These are phyloP conservation scores for Diplogasteroides magnus DNA, from an alignment of 1,140 invertebrate genomes.

Conservation along the genomic window DNA sequence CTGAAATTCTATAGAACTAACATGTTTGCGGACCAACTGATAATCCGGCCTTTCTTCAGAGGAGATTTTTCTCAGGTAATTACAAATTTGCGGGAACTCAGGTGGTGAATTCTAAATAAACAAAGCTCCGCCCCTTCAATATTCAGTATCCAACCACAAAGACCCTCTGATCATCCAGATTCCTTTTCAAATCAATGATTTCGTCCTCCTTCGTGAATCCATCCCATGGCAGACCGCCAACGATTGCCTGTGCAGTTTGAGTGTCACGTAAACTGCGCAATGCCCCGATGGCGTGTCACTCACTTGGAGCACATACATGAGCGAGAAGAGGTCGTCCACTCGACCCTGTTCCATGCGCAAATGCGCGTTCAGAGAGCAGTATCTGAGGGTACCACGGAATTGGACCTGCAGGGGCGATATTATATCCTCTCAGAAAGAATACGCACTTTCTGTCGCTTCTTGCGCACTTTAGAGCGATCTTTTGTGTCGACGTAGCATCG, in stretches of 20 bases:
- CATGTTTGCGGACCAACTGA: neutral
- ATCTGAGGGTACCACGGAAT: constrained; percentile 42
- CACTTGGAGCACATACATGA: constrained; percentile 19
- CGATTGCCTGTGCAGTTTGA: neutral
- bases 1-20: too few species aligned
- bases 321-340: neutral
- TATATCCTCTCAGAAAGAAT: neutral
- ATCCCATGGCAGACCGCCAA: neutral
- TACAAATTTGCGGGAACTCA: neutral
- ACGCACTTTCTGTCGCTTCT: neutral
- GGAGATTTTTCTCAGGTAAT: neutral
- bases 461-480: neutral
- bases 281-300: constrained; percentile 52
- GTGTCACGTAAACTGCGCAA: too few species aligned
- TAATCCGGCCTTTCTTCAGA: neutral
- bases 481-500: neutral
- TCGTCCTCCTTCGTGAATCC: neutral
- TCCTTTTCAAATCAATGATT: neutral
- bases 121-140: too few species aligned
- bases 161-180: neutral
- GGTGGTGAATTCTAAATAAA: constrained; percentile 2
- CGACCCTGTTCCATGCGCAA: constrained; percentile 29
- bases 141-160: constrained; percentile 42
- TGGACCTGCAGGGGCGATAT: constrained; percentile 16
- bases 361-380: constrained; percentile 43